A percentile compares a stretch with the other conserved stretches of the same genome.
These are phyloP conservation scores for Atherinomorus stipes DNA, from an alignment of 2,113 vertebrate species.

Conservation along the genomic window DNA sequence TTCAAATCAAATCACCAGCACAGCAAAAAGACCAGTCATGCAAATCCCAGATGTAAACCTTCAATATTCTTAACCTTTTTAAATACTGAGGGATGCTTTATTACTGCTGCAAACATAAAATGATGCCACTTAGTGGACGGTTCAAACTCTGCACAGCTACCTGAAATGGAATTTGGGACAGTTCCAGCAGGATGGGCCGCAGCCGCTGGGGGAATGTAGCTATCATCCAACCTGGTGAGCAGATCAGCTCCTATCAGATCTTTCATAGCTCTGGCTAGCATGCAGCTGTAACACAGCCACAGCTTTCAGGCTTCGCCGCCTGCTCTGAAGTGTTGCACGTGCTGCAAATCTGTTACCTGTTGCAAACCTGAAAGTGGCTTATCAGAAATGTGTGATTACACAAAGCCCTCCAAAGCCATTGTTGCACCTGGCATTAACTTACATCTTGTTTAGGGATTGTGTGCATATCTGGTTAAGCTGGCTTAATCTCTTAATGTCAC, in stretches of 20 bases:
- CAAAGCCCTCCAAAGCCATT: constrained; percentile 53
- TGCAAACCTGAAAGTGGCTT: constrained; percentile 44
- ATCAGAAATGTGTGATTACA: constrained; percentile 58
- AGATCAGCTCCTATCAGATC: constrained; percentile 56
- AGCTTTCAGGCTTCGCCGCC: constrained; percentile 14
- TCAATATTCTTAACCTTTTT: constrained; percentile 1
- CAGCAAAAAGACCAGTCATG: background rate
- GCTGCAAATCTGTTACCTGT: constrained; percentile 46
- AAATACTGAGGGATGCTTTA: background rate
- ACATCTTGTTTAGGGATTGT: constrained; percentile 29
- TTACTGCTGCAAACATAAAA: background rate
- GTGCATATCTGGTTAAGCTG: constrained; percentile 38
- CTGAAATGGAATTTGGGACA: constrained; percentile 7
- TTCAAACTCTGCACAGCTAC: constrained; percentile 4
- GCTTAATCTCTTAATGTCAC: constrained; percentile 44
- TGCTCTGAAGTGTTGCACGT: constrained; percentile 26
- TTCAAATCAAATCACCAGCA: constrained; percentile 8
- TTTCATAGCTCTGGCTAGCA: constrained; percentile 16
- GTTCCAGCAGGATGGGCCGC: background rate
- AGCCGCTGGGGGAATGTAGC: constrained; percentile 8
- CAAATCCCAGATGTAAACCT: background rate
- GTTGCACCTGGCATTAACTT: constrained; percentile 34
- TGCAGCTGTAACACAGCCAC: constrained; percentile 12
- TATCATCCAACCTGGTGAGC: constrained; percentile 47
- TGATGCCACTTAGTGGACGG: background rate